phyloP scores from a whole-genome alignment of 2,113 vertebrate genomes.

The Xiphophorus hellerii region DNA sequence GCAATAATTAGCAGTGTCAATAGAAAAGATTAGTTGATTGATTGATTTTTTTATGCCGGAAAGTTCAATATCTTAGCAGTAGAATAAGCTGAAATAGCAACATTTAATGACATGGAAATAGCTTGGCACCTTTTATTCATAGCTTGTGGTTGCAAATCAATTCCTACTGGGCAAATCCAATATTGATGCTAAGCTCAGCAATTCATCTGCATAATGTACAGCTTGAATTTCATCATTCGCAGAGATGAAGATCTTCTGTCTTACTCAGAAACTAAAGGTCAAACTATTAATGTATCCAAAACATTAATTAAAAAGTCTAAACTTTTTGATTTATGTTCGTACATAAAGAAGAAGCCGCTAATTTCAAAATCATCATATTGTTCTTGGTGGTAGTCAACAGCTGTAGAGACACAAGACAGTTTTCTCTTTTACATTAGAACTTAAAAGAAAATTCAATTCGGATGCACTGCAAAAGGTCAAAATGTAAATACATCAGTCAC shows the following conservation, averaged over 20 bases:
- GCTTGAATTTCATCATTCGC: not conserved
- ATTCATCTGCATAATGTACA: not conserved
- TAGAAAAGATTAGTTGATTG: not conserved
- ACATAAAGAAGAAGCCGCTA: not conserved
- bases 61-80: not conserved
- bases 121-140: not conserved
- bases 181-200: not conserved
- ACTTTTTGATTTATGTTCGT: not conserved
- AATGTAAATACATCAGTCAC: not conserved
- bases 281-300: not conserved
- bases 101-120: constrained; percentile 1
- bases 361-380: not conserved
- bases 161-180: not conserved
- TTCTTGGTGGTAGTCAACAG: not conserved
- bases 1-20: not conserved
- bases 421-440: not conserved
- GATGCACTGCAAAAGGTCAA: constrained; percentile 28
- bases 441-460: constrained; percentile 23
- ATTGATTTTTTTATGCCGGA: not conserved
- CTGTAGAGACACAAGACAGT: not conserved
- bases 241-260: not conserved
- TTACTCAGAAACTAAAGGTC: not conserved
- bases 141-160: not conserved
- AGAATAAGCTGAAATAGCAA: not conserved
- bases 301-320: not conserved